Percentiles rank a stretch among this genome's conserved stretches.
These are phyloP conservation scores for Patagioenas fasciata DNA, from an alignment of 2,113 vertebrate genomes.

Conservation along the genomic window DNA sequence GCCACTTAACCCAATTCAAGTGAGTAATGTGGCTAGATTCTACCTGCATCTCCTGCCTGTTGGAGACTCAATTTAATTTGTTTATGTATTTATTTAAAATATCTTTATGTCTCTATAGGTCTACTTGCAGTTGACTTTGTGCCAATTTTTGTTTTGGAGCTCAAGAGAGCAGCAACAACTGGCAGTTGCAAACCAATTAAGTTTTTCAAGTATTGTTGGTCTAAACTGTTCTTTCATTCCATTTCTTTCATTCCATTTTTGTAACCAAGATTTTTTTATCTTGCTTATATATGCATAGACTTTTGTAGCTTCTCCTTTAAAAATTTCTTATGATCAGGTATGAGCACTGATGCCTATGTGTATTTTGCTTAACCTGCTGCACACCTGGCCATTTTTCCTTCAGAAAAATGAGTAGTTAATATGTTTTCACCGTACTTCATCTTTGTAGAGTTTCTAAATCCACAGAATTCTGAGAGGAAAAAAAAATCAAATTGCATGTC, in stretches of 20 bases:
- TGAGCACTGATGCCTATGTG: background rate
- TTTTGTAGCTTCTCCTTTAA: background rate
- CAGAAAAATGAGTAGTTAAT: background rate
- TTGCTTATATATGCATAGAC: accelerated
- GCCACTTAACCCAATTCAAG: background rate
- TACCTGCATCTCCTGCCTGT: background rate
- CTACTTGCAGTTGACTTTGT: background rate
- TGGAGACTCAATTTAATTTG: background rate
- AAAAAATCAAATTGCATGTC: background rate
- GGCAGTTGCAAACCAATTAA: background rate
- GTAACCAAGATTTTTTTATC: background rate
- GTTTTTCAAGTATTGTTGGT: background rate
- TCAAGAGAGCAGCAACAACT: background rate
- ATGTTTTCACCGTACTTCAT: background rate
- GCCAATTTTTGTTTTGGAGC: background rate
- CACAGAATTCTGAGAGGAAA: background rate
- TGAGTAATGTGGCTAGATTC: background rate
- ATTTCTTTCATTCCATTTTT: background rate
- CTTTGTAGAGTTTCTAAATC: background rate
- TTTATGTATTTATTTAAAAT: background rate
- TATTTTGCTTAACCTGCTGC: background rate
- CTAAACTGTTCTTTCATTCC: background rate
- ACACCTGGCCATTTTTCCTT: background rate
- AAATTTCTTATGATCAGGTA: background rate
- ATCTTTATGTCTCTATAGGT: accelerated